Percentiles rank a stretch among this genome's conserved stretches.
phyloP scores from a whole-genome alignment of 2,113 vertebrate genomes.

The Halcyon senegalensis region DNA sequence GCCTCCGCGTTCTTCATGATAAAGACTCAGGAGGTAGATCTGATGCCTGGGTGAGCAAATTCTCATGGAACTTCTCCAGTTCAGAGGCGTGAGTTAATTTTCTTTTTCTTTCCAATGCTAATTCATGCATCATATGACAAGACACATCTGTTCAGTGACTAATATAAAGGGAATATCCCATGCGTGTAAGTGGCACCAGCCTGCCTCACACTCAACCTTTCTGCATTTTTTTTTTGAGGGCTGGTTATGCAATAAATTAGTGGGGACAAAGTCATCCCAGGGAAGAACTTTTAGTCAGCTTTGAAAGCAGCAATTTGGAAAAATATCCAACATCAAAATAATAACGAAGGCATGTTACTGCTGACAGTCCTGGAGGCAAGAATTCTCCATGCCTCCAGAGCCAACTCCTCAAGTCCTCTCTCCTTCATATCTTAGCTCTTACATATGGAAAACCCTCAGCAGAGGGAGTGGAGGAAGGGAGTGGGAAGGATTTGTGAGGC shows the following conservation, averaged over 20 bases:
- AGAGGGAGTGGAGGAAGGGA: not conserved
- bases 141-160: slow-evolving; percentile 64
- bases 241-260: slow-evolving; percentile 51
- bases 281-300: slow-evolving; percentile 16
- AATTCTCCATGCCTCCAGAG: not conserved
- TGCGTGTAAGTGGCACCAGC: slow-evolving; percentile 10
- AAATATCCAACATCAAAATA: not conserved
- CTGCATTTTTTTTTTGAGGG: not conserved
- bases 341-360: not conserved
- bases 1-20: not conserved
- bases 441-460: not conserved
- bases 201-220: slow-evolving; percentile 15
- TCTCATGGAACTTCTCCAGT: not conserved
- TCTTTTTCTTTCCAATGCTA: not conserved
- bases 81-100: slow-evolving; percentile 13
- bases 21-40: not conserved
- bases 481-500: not conserved
- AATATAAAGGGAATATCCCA: slow-evolving; percentile 38
- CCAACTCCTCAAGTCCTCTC: not conserved
- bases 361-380: slow-evolving; percentile 16
- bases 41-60: not conserved
- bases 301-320: not conserved
- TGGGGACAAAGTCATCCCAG: not conserved
- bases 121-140: slow-evolving; percentile 18
- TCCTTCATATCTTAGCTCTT: not conserved